Conservation (phyloP, 2,797 vertebrate species). For the Cirrhinus mrigala region DNA sequence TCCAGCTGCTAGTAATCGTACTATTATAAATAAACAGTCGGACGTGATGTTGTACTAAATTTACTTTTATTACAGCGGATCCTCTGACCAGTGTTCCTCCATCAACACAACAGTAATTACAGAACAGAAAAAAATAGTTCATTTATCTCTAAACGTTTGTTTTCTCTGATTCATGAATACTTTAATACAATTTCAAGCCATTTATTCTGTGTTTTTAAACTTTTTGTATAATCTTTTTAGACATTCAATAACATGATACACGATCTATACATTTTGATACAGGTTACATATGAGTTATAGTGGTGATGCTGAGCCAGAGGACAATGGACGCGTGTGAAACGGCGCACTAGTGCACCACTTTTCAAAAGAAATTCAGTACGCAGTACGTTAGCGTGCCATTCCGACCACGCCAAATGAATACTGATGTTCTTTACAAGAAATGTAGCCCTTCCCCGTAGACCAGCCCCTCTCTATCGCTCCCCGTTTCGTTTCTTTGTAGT, state of each 20-base stretch:
- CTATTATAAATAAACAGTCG: conserved; percentile 23
- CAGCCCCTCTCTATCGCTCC: conserved; percentile 54
- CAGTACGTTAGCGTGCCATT: not conserved
- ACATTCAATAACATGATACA: conserved; percentile 96
- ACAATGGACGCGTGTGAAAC: conserved; percentile 62
- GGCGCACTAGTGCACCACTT: conserved; percentile 90
- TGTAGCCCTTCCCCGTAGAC: conserved; percentile 70
- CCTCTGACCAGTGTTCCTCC: conserved; percentile 95
- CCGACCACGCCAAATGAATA: conserved; percentile 51
- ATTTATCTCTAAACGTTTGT: conserved; percentile 87
- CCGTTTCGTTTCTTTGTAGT: conserved; percentile 62
- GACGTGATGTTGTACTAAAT: conserved; percentile 89
- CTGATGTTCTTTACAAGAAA: conserved; percentile 86
- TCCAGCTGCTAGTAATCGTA: not conserved
- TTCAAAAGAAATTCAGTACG: conserved; percentile 2
- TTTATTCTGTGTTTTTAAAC: conserved; percentile 78
- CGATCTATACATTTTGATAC: conserved; percentile 99
- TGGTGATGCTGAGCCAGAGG: conserved; percentile 92
- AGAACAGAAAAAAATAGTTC: conserved; percentile 99
- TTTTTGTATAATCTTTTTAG: conserved; percentile 79
- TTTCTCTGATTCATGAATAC: conserved; percentile 74
- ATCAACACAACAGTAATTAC: conserved; percentile 97
- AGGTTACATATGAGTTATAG: conserved; percentile 96
- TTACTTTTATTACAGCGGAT: conserved; percentile 99
- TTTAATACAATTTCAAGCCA: conserved; percentile 83